Base-by-base conservation (phyloP, 1,140 invertebrate species). In the Anoplophora glabripennis region DNA sequence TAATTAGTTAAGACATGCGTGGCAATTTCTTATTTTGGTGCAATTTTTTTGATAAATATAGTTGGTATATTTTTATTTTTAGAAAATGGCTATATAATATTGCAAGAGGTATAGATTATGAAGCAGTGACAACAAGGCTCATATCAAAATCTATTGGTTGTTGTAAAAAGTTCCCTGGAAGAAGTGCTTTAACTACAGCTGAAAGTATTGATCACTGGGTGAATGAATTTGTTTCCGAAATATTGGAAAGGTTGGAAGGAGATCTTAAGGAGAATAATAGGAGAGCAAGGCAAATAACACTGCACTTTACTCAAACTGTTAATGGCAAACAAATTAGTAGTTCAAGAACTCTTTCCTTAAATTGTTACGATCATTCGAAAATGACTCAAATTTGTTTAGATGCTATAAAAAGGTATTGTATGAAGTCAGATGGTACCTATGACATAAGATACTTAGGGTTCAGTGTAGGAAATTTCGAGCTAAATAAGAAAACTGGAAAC, bases 141-240 rank as follows among this genome's bases (percentile, higher is more conserved):
- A 83, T 94, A 46, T 81, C 92, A 1, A 97, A 98, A 76, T 97
- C 93, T 35, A 95, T 98, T 65, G 95, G 93, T 0, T 96, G 94
- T 70, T 94, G 92, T 70, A 98, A 98, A 79, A 93, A 90, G 66
- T 97, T 99, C 76, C 83, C 84, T 10, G 95, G 94, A 0, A 88
- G 86, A 74, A 83, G 84, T 59, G 84, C 86, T n/a, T 81, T 98
- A 12, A 77, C 78, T 4, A 86, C 86, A 1, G 75, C 83, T 55
- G 83, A 90, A 53, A 84, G 87, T 63, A 83, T 96, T 45, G 79
- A 80, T 40, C 86, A 89, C 71, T 97, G 94, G 94, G 75, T 95
- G 0, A 78, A 76, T 28, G 87, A 94, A 71, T 77, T 98, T 5
- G 79, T 87, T 0, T 82, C 82, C 35, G 94, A 98, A 80, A 83